Base-by-base conservation (phyloP, 2,797 vertebrate species). In the Neopelma chrysocephalum region DNA sequence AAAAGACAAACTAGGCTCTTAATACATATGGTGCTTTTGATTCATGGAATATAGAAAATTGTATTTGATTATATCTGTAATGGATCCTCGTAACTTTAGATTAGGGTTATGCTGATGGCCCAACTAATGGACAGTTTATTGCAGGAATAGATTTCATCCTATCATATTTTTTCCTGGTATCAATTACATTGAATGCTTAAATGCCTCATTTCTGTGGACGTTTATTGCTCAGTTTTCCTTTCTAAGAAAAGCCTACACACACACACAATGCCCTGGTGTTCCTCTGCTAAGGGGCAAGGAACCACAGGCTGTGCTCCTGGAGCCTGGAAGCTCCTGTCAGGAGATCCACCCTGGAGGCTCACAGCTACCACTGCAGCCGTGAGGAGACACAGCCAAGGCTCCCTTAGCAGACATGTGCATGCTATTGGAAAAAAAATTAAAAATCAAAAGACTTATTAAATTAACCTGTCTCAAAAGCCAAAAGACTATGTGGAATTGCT, bases 121-220 rank as follows among this genome's bases (percentile, higher is more conserved):
- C 80, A 86, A 89, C 93, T 95, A 96, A 97, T 93, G 95, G 96
- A 79, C 94, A 95, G 84, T 81, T 94, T 96, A 95, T 75, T 87
- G 90, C 90, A 45, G 90, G 81, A 93, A 83, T 87, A 93, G 93
- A 95, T 96, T 97, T 91, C 91, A 89, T 93, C 79, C 83, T 27
- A 93, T 96, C 95, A 40, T 88, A 75, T 95, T 96, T 96, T 94
- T 95, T 89, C 92, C 89, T 54, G 79, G 65, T 90, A 97, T 97
- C 97, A 97, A 97, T 97, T 97, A 97, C 93, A 95, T 84, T 90
- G 90, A 96, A 97, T 95, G 92, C 70, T 96, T 97, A 96, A 98
- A 96, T 88, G 78, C 89, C 85, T 86, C 80, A 96, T 97, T 97
- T 96, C 94, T 95, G 91, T 89, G 79, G 91, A 93, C 96, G 97